Base-by-base conservation (phyloP, 2,113 vertebrate species). In the Andinoacara biseriatus region DNA sequence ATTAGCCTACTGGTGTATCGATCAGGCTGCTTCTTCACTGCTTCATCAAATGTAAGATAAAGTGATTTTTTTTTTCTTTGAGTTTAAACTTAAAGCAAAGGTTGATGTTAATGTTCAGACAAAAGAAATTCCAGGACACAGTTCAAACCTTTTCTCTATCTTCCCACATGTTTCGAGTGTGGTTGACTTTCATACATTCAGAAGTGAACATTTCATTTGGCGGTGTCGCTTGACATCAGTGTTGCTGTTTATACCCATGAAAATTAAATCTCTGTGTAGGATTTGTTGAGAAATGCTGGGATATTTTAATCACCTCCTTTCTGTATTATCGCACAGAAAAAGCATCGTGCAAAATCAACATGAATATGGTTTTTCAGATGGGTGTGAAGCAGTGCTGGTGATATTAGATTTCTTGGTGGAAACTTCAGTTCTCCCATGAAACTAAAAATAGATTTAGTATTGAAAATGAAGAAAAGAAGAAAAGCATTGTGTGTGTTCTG, bases 241-340 rank as follows among this genome's bases (percentile, higher is more conserved):
- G 22, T 43, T 61, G 58, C 40, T 72, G 82, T 31, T 33, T 22
- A 22, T 54, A 38, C 43, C 58, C 77, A 69, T 85, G 85, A 75
- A 86, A 87, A 86, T 90, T 31, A 80, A 83, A 87, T 88, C 82
- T 67, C 31, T 80, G 82, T 60, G 58, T 75, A 72, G 87, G 69
- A 63, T 86, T 85, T 87, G 59, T 77, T 58, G 62, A 74, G 59
- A 61, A 83, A 77, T 60, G 80, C 81, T 10, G 56, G 54, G 40
- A 69, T 83, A 69, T 89, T 86, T 86, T 80, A 82, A 86, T 81
- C 72, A 79, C 60, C 65, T 76, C 60, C 78, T 76, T 22, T 81
- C 56, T 56, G 56, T 59, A 60, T 63, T 69, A 81, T 81, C 1
- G 4, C 38, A 52, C 75, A 74, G 40, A 78, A 31, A 62, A 54